These are phyloP conservation scores for Antheraea pernyi DNA, from an alignment of 1,140 invertebrate species.

Conservation along the genomic window DNA sequence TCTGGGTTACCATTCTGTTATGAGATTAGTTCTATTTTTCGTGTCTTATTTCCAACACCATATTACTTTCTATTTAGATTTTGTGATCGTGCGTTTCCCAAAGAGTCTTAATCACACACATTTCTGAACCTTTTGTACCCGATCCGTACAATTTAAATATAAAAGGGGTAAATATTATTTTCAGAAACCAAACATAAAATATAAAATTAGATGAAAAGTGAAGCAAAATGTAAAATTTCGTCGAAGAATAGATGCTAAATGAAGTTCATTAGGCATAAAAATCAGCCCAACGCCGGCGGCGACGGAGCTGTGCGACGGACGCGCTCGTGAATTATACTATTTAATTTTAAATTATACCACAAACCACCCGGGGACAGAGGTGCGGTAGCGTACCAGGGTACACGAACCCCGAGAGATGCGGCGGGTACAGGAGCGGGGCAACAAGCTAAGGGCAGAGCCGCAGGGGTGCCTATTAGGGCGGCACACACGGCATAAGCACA, in stretches of 20 bases:
- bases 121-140: not conserved
- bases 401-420: no score
- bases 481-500: constrained; percentile 55
- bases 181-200: not conserved
- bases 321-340: constrained; percentile 67
- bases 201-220: constrained; percentile 1
- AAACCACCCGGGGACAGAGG: constrained; percentile 21
- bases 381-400: no score
- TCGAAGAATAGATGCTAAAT: constrained; percentile 10
- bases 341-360: constrained; percentile 63
- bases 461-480: constrained; percentile 42
- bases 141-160: not conserved
- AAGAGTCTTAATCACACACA: no score
- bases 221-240: constrained; percentile 3
- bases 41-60: no score
- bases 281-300: constrained; percentile 25
- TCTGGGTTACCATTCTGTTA: no score
- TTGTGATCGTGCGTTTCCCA: no score
- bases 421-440: constrained; percentile 1
- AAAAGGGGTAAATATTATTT: not conserved
- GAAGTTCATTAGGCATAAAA: constrained; percentile 59
- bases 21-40: no score
- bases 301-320: constrained; percentile 28
- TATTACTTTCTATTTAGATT: no score
- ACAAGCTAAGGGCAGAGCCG: constrained; percentile 10